phyloP scores from a whole-genome alignment of 1,140 invertebrate genomes.

The Aphelinus certus region DNA sequence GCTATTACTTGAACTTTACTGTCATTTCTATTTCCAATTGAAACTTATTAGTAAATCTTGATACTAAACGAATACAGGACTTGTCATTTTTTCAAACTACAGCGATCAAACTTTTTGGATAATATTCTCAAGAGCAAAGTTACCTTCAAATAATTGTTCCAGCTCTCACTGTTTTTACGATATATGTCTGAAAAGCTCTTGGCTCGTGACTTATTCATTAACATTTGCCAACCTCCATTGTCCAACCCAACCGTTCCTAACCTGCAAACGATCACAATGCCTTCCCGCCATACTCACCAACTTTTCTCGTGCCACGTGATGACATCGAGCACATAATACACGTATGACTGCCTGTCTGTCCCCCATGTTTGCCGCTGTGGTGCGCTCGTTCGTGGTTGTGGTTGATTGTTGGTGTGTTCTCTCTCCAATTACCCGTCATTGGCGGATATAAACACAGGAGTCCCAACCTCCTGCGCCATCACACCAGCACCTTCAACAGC shows the following conservation, averaged over 20 bases:
- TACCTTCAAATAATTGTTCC: too few relatives aligned
- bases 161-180: too few relatives aligned
- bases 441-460: conserved; percentile 62
- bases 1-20: too few relatives aligned
- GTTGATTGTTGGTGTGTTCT: conserved; percentile 67
- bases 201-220: conserved; percentile 43
- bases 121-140: too few relatives aligned
- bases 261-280: conserved; percentile 47
- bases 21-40: too few relatives aligned
- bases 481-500: conserved; percentile 67
- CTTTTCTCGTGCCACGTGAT: conserved; percentile 58
- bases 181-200: not conserved
- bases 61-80: too few relatives aligned
- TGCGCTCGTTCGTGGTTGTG: conserved; percentile 63
- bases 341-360: conserved; percentile 67
- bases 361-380: conserved; percentile 67
- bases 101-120: too few relatives aligned
- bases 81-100: too few relatives aligned
- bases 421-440: conserved; percentile 61
- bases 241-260: conserved; percentile 48
- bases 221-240: conserved; percentile 40
- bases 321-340: conserved; percentile 62
- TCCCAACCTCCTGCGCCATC: conserved; percentile 64
- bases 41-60: too few relatives aligned
- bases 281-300: not conserved